Evolutionary conservation across 2,113 vertebrate genomes (phyloP), one percentile per base, ranked within the genome.

Genomic region (Prionailurus bengalensis): DNA sequence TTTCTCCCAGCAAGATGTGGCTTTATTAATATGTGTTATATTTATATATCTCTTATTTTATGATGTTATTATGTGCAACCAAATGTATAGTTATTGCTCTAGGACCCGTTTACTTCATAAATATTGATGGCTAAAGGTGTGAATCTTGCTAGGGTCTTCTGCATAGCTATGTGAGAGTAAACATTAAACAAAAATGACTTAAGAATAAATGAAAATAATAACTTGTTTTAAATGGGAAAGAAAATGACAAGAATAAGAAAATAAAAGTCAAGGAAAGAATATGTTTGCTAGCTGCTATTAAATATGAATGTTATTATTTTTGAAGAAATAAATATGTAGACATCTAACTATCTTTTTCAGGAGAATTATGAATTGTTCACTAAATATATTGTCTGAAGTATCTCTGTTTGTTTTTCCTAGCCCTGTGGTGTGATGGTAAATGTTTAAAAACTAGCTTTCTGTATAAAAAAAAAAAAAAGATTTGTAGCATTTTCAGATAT

Each of bases 11-110:
- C 66, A 33, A 14, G 65, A 95, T 89, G 63, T 16, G 4, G 45
- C 71, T 95, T 97, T 98, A 98, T 97, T 98, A 98, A 73, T 53
- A 2, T 71, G 31, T 65, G 19, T 74, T 90, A 21, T 68, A 68
- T 84, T 93, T 97, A 95, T 95, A 21, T 21, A 5, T 42, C 12
- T 92, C 39, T 95, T 48, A 83, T 93, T 97, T 97, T 94, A 84
- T 11, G 48, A 66, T 42, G 55, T 61, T 95, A 61, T 89, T 95
- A 51, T 19, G 10, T 61, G 31, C 80, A 96, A 95, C 83, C 58
- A 83, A 97, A 98, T 92, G 88, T 73, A 96, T 92, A 91, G 42
- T 81, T 95, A 78, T n/a, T 81, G 89, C 96, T 65, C 16, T 8
- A 95, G 65, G 93, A 66, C 29, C 25, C 83, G 48, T 70, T 96